phyloP scores from a whole-genome alignment of 2,113 vertebrate species.

The Sturnira hondurensis region DNA sequence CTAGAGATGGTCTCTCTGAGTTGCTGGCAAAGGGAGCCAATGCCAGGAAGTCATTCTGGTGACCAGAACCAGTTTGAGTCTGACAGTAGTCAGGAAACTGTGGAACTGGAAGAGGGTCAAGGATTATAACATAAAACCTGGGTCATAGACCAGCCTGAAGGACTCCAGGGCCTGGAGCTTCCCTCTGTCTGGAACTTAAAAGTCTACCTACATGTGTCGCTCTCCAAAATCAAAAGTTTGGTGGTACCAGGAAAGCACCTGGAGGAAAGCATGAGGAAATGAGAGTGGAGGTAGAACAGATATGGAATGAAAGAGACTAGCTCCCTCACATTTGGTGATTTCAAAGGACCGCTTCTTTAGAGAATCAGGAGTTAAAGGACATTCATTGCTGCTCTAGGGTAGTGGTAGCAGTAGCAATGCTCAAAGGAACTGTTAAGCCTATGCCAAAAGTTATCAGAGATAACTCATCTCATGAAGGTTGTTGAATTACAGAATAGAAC shows the following conservation, averaged over 20 bases:
- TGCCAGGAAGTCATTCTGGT: neutral
- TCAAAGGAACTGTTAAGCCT: neutral
- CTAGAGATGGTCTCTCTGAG: neutral
- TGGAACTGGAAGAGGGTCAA: neutral
- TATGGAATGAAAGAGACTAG: neutral
- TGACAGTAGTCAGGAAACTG: neutral
- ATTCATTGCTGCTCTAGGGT: neutral
- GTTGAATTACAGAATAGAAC: neutral
- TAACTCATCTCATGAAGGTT: neutral
- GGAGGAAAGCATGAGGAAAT: neutral
- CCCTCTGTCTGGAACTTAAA: no score
- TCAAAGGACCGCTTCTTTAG: neutral
- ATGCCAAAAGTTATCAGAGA: neutral
- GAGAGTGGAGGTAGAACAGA: neutral
- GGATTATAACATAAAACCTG: neutral
- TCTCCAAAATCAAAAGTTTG: neutral
- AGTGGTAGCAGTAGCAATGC: neutral
- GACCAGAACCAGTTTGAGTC: neutral
- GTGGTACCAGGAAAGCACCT: neutral
- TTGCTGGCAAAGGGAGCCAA: neutral
- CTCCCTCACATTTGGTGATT: neutral
- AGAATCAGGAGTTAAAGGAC: neutral
- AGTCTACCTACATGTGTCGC: no score
- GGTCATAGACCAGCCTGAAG: neutral
- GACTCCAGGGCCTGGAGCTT: neutral